Percentiles rank a stretch among this genome's conserved stretches.
Evolutionary conservation across 2,113 vertebrate species (phyloP).

Genomic region (Toxotes chatareus): DNA sequence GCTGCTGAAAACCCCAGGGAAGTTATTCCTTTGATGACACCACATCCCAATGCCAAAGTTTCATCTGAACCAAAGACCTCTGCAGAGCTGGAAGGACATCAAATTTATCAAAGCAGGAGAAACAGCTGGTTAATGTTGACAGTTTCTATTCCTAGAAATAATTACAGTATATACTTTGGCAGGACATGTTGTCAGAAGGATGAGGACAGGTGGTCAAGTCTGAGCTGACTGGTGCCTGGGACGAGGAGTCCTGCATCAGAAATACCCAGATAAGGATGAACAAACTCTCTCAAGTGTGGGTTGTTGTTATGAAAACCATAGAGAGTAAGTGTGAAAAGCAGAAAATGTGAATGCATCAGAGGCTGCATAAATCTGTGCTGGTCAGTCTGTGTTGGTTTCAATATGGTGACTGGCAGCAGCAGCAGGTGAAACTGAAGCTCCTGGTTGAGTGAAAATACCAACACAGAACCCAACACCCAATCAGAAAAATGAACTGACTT

Average conservation of each 20-base stretch:
- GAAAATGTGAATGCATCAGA: neutral
- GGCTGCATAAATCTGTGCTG: neutral
- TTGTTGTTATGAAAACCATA: neutral
- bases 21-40: neutral
- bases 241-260: neutral
- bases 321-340: neutral
- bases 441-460: neutral
- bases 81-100: neutral
- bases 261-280: neutral
- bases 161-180: neutral
- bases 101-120: neutral
- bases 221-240: neutral
- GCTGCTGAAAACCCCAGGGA: neutral
- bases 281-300: neutral
- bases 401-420: neutral
- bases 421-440: constrained; percentile 8
- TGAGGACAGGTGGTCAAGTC: neutral
- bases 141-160: neutral
- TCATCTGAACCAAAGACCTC: neutral
- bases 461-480: neutral
- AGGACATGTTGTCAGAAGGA: neutral
- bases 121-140: neutral
- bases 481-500: no score
- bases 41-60: neutral
- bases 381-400: neutral